These are phyloP conservation scores for Myocastor coypus DNA, from an alignment of 2,113 vertebrate genomes.

Conservation along the genomic window DNA sequence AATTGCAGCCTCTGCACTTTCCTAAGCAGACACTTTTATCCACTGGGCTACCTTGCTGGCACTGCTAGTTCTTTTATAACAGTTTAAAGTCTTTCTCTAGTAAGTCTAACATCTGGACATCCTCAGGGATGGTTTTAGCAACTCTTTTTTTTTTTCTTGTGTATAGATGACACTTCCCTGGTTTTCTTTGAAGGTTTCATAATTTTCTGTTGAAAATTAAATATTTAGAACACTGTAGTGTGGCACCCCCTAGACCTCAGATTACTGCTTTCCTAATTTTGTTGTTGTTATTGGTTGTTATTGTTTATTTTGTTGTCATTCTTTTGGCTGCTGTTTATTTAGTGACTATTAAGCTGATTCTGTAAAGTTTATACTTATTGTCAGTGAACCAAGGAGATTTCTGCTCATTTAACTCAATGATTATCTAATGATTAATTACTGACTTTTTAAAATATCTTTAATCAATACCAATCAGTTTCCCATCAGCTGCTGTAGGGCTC, in stretches of 20 bases:
- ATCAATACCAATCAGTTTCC: background rate
- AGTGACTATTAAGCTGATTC: background rate
- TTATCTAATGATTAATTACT: background rate
- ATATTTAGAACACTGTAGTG: background rate
- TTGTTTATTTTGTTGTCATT: background rate
- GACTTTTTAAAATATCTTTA: background rate
- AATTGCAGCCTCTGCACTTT: too few relatives aligned
- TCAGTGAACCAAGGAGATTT: background rate
- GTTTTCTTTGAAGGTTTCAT: background rate
- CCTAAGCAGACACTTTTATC: too few relatives aligned
- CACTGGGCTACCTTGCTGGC: too few relatives aligned
- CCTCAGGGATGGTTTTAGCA: background rate
- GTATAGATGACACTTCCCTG: background rate
- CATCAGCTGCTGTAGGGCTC: background rate
- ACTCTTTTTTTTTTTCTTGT: background rate
- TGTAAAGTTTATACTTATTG: background rate
- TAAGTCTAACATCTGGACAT: background rate
- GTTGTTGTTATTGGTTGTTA: background rate
- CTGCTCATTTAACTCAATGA: background rate
- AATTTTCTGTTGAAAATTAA: background rate
- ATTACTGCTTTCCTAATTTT: background rate
- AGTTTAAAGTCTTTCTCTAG: slow-evolving; percentile 1
- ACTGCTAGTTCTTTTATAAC: background rate
- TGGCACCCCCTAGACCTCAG: background rate
- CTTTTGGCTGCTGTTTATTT: background rate